Conservation (phyloP, 2,888 invertebrate genomes). For the Dascillus cervinus region DNA sequence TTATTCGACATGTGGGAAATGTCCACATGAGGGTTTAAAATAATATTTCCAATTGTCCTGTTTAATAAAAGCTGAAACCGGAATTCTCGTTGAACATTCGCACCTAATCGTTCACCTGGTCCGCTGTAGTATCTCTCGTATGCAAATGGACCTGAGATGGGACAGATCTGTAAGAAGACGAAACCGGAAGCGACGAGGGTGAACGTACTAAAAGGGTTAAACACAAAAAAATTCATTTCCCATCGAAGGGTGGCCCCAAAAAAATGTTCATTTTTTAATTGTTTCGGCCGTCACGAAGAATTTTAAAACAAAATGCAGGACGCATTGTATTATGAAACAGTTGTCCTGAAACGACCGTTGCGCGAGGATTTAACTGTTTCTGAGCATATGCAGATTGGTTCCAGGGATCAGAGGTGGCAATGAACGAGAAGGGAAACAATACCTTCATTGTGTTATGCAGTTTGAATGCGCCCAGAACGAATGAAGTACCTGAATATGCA, state of each 20-base stretch:
- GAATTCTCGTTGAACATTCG: no score
- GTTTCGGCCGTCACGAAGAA: no score
- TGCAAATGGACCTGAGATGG: conserved; percentile 22
- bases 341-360: no score
- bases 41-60: conserved; percentile 15
- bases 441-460: conserved; percentile 24
- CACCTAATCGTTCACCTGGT: conserved; percentile 14
- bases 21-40: conserved; percentile 20
- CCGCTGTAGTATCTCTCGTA: conserved; percentile 18
- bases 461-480: conserved; percentile 18
- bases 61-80: conserved; percentile 8
- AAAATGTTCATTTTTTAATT: no score
- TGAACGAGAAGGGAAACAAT: conserved; percentile 33
- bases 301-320: no score
- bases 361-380: conserved; percentile 5
- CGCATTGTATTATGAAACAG: no score
- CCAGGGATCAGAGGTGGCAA: conserved; percentile 34
- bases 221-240: conserved; percentile 17
- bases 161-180: conserved; percentile 19
- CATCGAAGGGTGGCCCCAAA: no score
- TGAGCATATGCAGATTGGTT: conserved; percentile 37
- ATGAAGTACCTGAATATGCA: conserved; percentile 33
- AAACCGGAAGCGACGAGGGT: conserved; percentile 22
- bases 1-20: conserved; percentile 24
- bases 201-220: conserved; percentile 20